Evolutionary conservation across 2,888 invertebrate species (phyloP).

Genomic region (Dryobota labecula): DNA sequence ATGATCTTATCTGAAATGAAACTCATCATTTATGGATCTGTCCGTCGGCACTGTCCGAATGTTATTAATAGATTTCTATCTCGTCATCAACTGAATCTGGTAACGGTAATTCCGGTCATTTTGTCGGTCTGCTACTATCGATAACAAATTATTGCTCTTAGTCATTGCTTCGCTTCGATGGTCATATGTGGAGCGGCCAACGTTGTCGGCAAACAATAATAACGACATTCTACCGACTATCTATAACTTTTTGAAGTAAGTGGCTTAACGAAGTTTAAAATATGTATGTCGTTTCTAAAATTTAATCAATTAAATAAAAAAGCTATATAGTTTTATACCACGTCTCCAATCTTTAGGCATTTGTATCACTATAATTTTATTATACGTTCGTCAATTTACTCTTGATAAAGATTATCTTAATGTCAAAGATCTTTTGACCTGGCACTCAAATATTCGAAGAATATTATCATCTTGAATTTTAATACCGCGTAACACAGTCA

Average conservation of each 20-base stretch:
- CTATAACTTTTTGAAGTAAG: slow-evolving; percentile 34
- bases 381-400: slow-evolving; percentile 57
- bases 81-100: slow-evolving; percentile 87
- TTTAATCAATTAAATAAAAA: slow-evolving; percentile 36
- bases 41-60: slow-evolving; percentile 87
- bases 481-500: slow-evolving; percentile 56
- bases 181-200: slow-evolving; percentile 60
- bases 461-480: slow-evolving; percentile 44
- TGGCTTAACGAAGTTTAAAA: background rate
- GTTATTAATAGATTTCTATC: slow-evolving; percentile 90
- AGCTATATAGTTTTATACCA: slow-evolving; percentile 27
- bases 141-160: slow-evolving; percentile 86
- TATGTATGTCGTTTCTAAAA: slow-evolving; percentile 14
- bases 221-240: slow-evolving; percentile 43
- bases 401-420: slow-evolving; percentile 58
- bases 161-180: slow-evolving; percentile 53
- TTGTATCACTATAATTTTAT: slow-evolving; percentile 49
- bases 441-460: slow-evolving; percentile 48
- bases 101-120: slow-evolving; percentile 86
- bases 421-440: slow-evolving; percentile 42
- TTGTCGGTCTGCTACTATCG: slow-evolving; percentile 81
- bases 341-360: slow-evolving; percentile 34
- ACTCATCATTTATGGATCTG: slow-evolving; percentile 90
- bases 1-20: slow-evolving; percentile 90
- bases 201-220: slow-evolving; percentile 57